These are phyloP conservation scores for Oenanthe oenanthe DNA, from an alignment of 2,113 vertebrate genomes.

Conservation along the genomic window DNA sequence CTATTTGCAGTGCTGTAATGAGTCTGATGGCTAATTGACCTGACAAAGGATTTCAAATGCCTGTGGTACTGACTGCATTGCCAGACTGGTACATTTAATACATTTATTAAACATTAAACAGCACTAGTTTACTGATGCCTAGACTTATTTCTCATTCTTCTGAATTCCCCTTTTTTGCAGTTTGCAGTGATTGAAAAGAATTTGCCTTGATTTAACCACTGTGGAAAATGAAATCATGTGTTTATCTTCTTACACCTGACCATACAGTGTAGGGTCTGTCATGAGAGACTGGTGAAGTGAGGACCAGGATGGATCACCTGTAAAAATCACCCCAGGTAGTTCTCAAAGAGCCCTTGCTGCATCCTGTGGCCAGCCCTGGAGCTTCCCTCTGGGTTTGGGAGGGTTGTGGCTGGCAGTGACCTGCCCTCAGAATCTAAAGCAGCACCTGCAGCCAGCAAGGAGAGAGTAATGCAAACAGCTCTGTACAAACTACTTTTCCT, in stretches of 20 bases:
- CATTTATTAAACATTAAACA: not conserved
- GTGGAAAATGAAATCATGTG: not conserved
- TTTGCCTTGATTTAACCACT: not conserved
- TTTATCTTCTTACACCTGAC: not conserved
- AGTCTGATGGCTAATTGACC: not conserved
- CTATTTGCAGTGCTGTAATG: not conserved
- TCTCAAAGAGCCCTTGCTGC: not conserved
- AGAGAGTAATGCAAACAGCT: not conserved
- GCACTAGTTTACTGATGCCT: not conserved
- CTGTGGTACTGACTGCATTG: fast-evolving
- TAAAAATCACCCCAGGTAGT: not conserved
- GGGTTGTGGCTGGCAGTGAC: not conserved
- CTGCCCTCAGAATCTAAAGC: not conserved
- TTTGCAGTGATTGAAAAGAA: not conserved
- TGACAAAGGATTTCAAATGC: not conserved
- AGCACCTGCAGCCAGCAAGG: not conserved
- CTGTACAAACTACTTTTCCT: not conserved
- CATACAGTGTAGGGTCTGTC: not conserved
- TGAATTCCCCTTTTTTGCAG: not conserved
- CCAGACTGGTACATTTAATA: not conserved
- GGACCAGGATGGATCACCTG: not conserved
- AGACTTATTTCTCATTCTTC: not conserved
- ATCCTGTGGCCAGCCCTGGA: not conserved
- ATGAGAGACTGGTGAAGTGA: not conserved
- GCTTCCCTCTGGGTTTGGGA: not conserved